Percentiles rank a stretch among this genome's conserved stretches.
These are phyloP conservation scores for Tamias sibiricus DNA, from an alignment of 2,113 vertebrate genomes.

Conservation along the genomic window DNA sequence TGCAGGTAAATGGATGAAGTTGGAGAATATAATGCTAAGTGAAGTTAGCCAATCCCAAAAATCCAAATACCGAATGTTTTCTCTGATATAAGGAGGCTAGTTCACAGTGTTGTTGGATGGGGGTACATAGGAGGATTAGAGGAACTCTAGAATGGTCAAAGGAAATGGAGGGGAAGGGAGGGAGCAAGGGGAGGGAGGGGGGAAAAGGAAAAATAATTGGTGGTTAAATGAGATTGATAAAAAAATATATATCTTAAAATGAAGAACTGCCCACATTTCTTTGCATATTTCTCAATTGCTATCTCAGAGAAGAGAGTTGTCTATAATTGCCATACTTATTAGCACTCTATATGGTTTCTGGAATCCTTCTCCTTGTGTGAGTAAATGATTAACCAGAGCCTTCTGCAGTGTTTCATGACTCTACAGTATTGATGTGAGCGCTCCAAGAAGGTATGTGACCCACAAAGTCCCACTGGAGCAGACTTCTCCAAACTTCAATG, in stretches of 20 bases:
- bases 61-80: too few species aligned
- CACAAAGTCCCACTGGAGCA: not conserved
- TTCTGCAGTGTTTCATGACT: not conserved
- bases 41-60: too few species aligned
- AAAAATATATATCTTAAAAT: slow-evolving; percentile 34
- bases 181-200: too few species aligned
- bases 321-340: not conserved
- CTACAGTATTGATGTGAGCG: not conserved
- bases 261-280: not conserved
- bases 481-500: not conserved
- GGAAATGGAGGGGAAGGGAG: too few species aligned
- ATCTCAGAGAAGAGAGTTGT: slow-evolving; percentile 40
- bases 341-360: not conserved
- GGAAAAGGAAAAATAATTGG: too few species aligned
- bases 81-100: too few species aligned
- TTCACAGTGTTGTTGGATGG: too few species aligned
- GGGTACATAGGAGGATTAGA: too few species aligned
- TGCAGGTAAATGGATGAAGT: too few species aligned
- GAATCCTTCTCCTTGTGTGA: not conserved
- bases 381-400: not conserved
- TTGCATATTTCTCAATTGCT: not conserved
- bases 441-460: not conserved
- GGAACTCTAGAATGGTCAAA: too few species aligned
- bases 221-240: too few species aligned
- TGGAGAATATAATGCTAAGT: too few species aligned